Percentiles rank a stretch among this genome's conserved stretches.
Evolutionary conservation across 2,113 vertebrate genomes (phyloP).

Genomic region (Neolamprologus cancellatus): DNA sequence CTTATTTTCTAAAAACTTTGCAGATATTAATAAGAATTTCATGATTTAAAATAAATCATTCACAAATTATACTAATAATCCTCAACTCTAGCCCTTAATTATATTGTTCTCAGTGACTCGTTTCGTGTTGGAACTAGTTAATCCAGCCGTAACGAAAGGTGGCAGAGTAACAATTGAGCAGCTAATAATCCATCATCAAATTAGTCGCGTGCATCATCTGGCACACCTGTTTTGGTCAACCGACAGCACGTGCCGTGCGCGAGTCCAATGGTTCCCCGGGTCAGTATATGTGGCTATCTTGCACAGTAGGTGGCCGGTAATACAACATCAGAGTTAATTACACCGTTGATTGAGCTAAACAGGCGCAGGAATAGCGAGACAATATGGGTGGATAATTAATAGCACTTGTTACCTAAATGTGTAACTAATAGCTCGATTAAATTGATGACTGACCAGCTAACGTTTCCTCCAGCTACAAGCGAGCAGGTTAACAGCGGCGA

Average conservation of each 20-base stretch:
- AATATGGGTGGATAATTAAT: no score
- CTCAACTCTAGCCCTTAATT: not conserved
- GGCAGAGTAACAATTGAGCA: not conserved
- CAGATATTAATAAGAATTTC: rapidly evolving
- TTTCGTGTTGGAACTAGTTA: not conserved
- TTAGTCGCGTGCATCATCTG: not conserved
- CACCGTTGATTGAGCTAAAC: not conserved
- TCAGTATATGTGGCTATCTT: not conserved
- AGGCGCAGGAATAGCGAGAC: not conserved
- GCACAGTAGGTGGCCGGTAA: constrained; percentile 13
- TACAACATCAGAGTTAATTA: not conserved
- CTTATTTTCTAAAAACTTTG: not conserved
- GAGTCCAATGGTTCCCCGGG: not conserved
- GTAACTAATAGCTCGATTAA: not conserved
- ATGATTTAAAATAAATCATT: not conserved
- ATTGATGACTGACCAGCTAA: not conserved
- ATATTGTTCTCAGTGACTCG: not conserved
- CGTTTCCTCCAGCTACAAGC: not conserved
- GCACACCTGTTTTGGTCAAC: constrained; percentile 42
- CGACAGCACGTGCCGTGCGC: constrained; percentile 28
- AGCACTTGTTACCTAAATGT: not conserved
- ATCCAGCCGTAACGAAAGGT: not conserved
- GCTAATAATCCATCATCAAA: not conserved
- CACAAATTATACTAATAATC: not conserved
- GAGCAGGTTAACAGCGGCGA: not conserved